Base-by-base conservation (phyloP, 2,113 vertebrate species). In the Epinephelus fuscoguttatus region DNA sequence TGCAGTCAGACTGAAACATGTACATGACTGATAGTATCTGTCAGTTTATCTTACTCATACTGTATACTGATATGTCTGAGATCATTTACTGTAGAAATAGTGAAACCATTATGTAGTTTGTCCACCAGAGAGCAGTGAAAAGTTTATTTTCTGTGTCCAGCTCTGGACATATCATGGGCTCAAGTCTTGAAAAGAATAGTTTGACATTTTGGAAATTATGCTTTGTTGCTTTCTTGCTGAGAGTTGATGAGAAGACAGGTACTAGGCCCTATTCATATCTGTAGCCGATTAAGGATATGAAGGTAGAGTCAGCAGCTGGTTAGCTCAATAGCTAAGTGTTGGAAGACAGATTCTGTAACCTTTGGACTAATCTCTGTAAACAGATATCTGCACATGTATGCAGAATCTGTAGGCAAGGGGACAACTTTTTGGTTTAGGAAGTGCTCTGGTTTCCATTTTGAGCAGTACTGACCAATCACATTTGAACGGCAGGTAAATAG, bases 121-220 rank as follows among this genome's bases (percentile, higher is more conserved):
- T 69, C 71, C 63, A 55, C 47, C 33, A 75, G 47, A 33, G 33
- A 68, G 78, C 52, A 80, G 18, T 63, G 78, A 37, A 25, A 72
- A 7, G 4, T 45, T n/a, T 18, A 23, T 21, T 6, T 60, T n/a
- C 50, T 9, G 33, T 25, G 52, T 19, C 45, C 15, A 18, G 23
- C 25, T 57, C n/a, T 59, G 14, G 6, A 64, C 21, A 52, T 52
- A 18, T 52, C 49, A 23, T 13, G 55, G 19, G 13, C 40, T 47
- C n/a, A 25, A 47, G 17, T 49, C 13, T 62, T 52, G 30, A 30
- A 30, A 30, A 30, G 30, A 30, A 30, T 30, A 30, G 30, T 50
- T 33, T 37, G 45, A 75, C 57, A 11, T 74, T 17, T 37, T 23
- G 15, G 14, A 40, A 59, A 42, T 59, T 57, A 42, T 13, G 8